Base-by-base conservation (phyloP, 2,113 vertebrate species). In the Oryzias melastigma region DNA sequence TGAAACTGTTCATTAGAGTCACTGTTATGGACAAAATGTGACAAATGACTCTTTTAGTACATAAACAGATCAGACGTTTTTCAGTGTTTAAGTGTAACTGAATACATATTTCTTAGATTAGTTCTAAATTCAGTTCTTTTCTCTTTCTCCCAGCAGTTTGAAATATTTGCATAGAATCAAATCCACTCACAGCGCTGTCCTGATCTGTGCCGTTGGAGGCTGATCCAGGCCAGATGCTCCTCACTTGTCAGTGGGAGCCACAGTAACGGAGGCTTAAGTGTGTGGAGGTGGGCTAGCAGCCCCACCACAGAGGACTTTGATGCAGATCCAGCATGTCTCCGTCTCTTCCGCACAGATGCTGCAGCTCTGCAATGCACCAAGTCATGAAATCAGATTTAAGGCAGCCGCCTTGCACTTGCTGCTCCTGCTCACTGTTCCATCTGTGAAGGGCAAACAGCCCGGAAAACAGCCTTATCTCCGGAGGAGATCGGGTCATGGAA, bases 141-240 rank as follows among this genome's bases (percentile, higher is more conserved):
- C 25, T 27, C 5, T 27, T 5, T 27, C 25, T 27, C 35, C 35
- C 12, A 3, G 10, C 8, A 35, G 35, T 13, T 35, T 35, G 35
- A 8, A 35, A 35, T 35, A 35, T 12, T 35, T 35, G 35, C 10
- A 35, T 35, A 12, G 10, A 35, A 35, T 35, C 35, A 35, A 35
- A 12, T 35, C 35, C 35, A 35, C 35, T 2, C 8, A 35, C 35
- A 35, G 35, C 10, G 10, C 35, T 10, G 25, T 50, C 42, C 49
- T 62, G 65, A 49, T 63, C 49, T 60, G 14, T 70, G 78, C 68
- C 61, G 70, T 48, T 64, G 74, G 75, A 82, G 85, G 84, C 77
- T 82, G 85, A 85, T 82, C 75, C 50, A 65, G 65, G 64, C 54
- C 74, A 81, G 73, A 76, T 81, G 78, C 44, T 80, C 83, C 79